A percentile compares a stretch with the other conserved stretches of the same genome.
Evolutionary conservation across 1,140 invertebrate genomes (phyloP).

Genomic region (Varroa destructor): DNA sequence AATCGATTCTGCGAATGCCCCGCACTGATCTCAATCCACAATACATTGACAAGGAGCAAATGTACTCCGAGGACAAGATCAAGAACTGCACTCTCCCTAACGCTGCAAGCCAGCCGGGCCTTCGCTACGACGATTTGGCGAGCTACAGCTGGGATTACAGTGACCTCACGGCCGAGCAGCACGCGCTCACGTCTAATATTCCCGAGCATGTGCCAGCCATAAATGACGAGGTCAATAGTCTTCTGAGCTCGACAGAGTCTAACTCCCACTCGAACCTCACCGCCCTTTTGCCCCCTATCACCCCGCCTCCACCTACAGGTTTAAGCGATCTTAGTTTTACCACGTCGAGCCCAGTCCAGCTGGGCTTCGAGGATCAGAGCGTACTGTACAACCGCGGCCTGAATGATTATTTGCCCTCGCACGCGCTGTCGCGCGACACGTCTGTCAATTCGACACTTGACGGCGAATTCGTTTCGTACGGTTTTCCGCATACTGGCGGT

Average conservation of each 20-base stretch:
- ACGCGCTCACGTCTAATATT: constrained; percentile 17
- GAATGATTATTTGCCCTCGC: constrained; percentile 24
- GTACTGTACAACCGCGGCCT: constrained; percentile 28
- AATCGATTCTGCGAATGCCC: constrained; percentile 11
- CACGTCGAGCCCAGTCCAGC: constrained; percentile 27
- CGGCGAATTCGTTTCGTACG: constrained; percentile 15
- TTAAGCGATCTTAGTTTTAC: constrained; percentile 20
- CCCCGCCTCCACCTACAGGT: constrained; percentile 17
- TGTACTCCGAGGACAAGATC: constrained; percentile 27
- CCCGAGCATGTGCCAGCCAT: constrained; percentile 25
- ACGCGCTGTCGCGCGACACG: constrained; percentile 23
- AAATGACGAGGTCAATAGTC: constrained; percentile 27
- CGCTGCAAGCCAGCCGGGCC: constrained; percentile 28
- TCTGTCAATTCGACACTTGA: constrained; percentile 10
- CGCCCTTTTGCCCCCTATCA: constrained; percentile 10
- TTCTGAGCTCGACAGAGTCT: constrained; percentile 28
- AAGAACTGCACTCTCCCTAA: constrained; percentile 14
- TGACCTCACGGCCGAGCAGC: constrained; percentile 25
- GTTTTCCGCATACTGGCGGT: constrained; percentile 20
- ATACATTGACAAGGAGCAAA: constrained; percentile 21
- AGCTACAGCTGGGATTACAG: constrained; percentile 28
- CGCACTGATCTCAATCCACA: background rate
- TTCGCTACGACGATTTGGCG: constrained; percentile 25
- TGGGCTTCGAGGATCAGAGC: constrained; percentile 28
- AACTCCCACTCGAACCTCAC: constrained; percentile 26